Percentiles rank a stretch among this genome's conserved stretches.
Evolutionary conservation across 2,797 vertebrate species (phyloP).

Genomic region (Helarctos malayanus): DNA sequence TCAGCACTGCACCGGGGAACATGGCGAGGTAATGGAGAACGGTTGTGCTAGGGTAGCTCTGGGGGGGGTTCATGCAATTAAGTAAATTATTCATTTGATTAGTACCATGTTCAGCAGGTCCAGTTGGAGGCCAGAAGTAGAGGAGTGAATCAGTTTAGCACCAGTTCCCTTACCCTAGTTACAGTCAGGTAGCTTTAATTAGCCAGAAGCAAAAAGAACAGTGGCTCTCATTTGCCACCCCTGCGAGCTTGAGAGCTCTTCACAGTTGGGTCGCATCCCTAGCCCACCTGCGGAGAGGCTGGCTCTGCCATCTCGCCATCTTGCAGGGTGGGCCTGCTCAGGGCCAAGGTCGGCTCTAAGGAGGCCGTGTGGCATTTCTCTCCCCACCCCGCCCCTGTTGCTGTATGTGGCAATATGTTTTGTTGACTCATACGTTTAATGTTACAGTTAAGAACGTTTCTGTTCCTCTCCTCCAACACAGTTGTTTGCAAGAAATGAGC

Average conservation of each 20-base stretch:
- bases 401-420: neutral
- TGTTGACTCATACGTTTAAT: neutral
- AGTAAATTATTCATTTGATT: constrained; percentile 84
- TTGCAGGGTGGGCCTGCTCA: neutral
- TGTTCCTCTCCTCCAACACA: neutral
- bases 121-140: constrained; percentile 73
- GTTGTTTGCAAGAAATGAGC: neutral
- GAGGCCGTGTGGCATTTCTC: neutral
- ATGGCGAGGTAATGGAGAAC: constrained; percentile 69
- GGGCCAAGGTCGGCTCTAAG: accelerated
- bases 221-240: constrained; percentile 1
- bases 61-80: constrained; percentile 73
- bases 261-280: neutral
- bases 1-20: constrained; percentile 68
- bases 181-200: neutral
- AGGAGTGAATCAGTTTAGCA: constrained; percentile 77
- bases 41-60: constrained; percentile 78
- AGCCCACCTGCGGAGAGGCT: neutral
- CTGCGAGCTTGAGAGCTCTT: neutral
- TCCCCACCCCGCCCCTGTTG: neutral
- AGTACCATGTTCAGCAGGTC: constrained; percentile 81
- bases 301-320: accelerated
- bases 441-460: neutral
- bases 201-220: neutral
- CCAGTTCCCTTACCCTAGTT: neutral